A percentile compares a stretch with the other conserved stretches of the same genome.
These are phyloP conservation scores for Oeneis ivallda DNA, from an alignment of 2,888 invertebrate species.

Conservation along the genomic window DNA sequence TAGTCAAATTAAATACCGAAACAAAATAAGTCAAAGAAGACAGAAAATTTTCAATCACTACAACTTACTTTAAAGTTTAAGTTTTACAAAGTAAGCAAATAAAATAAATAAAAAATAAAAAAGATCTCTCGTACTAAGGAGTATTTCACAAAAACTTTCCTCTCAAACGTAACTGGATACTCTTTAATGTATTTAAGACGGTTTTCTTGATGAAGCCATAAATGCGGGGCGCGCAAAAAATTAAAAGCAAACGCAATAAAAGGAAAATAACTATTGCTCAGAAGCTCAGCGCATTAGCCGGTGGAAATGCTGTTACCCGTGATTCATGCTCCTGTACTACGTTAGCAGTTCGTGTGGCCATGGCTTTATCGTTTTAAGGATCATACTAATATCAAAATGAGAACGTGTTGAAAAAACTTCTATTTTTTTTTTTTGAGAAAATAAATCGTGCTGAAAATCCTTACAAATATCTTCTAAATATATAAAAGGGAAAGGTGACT, in stretches of 20 bases:
- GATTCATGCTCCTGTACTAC: conserved; percentile 43
- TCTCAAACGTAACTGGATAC: conserved; percentile 12
- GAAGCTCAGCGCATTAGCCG: conserved; percentile 34
- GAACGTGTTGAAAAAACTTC: no score
- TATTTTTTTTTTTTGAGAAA: no score
- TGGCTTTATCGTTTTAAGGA: conserved; percentile 7
- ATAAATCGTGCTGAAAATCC: no score
- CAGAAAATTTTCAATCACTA: not conserved
- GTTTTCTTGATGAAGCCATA: conserved; percentile 27
- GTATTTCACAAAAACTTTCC: conserved; percentile 14
- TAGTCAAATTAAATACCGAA: no score
- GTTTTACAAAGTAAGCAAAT: not conserved
- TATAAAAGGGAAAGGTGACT: no score
- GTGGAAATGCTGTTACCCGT: conserved; percentile 44
- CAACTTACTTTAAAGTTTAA: not conserved
- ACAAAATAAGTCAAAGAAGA: not conserved
- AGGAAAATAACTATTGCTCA: conserved; percentile 28
- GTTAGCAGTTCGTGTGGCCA: conserved; percentile 30
- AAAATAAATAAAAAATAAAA: not conserved
- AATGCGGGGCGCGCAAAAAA: conserved; percentile 26
- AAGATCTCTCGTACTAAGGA: not conserved
- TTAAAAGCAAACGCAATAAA: conserved; percentile 25
- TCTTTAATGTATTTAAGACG: conserved; percentile 22
- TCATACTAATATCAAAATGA: not conserved
- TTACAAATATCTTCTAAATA: no score